phyloP scores from a whole-genome alignment of 2,113 vertebrate species.

The Osmerus eperlanus region DNA sequence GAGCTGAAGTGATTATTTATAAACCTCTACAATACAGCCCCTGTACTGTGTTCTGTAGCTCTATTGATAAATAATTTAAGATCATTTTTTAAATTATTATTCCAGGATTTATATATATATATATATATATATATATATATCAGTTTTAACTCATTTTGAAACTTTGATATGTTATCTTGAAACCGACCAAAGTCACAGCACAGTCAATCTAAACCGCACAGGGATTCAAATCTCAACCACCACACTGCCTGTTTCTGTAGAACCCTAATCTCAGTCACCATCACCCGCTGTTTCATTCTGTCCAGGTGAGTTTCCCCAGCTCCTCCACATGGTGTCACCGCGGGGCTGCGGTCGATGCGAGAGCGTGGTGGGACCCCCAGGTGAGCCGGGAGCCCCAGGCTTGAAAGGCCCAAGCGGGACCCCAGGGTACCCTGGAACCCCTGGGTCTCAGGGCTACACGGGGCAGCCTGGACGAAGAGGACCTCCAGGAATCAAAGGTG shows the following conservation, averaged over 20 bases:
- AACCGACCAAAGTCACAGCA: no score
- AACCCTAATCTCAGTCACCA: neutral
- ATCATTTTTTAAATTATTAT: no score
- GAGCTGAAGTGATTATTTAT: no score
- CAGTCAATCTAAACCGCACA: no score
- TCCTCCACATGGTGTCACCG: constrained; percentile 30
- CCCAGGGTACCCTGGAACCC: constrained; percentile 43
- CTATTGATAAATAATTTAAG: no score
- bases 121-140: no score
- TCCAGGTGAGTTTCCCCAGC: constrained; percentile 40
- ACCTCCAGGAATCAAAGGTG: constrained; percentile 47
- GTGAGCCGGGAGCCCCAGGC: constrained; percentile 39
- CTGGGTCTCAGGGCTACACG: constrained; percentile 43
- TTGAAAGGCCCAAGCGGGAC: constrained; percentile 32
- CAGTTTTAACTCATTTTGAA: no score
- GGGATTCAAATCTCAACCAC: neutral
- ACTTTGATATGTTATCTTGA: no score
- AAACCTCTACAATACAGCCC: no score
- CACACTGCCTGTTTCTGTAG: neutral
- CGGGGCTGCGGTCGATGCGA: constrained; percentile 38
- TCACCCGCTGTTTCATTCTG: neutral
- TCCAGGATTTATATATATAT: no score
- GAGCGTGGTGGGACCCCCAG: constrained; percentile 34
- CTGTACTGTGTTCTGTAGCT: no score
- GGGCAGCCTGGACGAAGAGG: constrained; percentile 35